Evolutionary conservation across 2,888 invertebrate species (phyloP), one percentile per base, ranked within the genome.

Genomic region (Dilophus febrilis): DNA sequence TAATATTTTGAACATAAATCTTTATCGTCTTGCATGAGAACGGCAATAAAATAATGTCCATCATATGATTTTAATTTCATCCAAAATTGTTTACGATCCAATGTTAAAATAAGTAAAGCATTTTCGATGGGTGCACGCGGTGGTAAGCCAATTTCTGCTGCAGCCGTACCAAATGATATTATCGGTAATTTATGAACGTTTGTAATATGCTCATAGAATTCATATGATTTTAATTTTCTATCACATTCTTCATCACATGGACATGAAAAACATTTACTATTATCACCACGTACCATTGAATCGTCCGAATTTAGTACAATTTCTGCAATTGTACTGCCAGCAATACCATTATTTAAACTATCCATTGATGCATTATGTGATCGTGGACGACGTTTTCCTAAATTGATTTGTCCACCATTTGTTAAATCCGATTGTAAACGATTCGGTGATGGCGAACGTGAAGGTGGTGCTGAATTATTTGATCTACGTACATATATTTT

Each of bases 1-100:
- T 54, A 50, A 48, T 51, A 56, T 49, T 52, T 49, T 42, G 45
- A 46, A 48, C 50, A 50, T 50, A 54, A 51, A 47, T 50, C 50
- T 46, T 51, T 48, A 45, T 48, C 37, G 44, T 48, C 50, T 48
- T 50, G 49, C 44, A 51, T 44, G 43, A 56, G 48, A 40, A 50
- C 49, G 44, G 50, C 45, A 37, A 47, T 46, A 40, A 50, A 48
- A 43, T 52, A 49, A 45, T 47, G 47, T 40, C 48, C 49, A 37
- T 49, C 44, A 6, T 46, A 48, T 18, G 18, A 12, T 30, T 35
- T 46, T 46, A 52, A 44, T 48, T 51, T 51, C 40, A 51, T 38
- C 51, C 51, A 52, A 46, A 52, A 51, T 38, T 48, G 43, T 42
- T 47, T 50, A 41, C 46, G 44, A 37, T 51, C 50, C 31, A 49